Base-by-base conservation (phyloP, 35 echinoderm and acorn worm genomes). In the Lytechinus pictus region DNA sequence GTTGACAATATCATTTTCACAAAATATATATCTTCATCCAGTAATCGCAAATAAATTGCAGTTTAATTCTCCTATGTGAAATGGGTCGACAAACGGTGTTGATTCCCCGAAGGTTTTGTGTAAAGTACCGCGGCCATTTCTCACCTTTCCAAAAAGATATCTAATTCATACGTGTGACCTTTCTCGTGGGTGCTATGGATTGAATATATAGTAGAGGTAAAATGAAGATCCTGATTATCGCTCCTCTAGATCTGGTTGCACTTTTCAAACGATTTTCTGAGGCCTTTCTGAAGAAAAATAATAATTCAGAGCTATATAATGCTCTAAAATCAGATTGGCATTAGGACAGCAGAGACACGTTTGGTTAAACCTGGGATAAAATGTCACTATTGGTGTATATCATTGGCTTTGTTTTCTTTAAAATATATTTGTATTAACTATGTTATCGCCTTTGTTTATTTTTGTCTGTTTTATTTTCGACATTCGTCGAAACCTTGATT, bases 91-190 rank as follows among this genome's bases (percentile, higher is more conserved):
- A 79, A 79, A 24, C 66, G 66, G 66, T n/a, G 66, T 79, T 24
- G 6, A 79, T 79, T 79, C 66, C 66, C 66, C 66, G 66, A 79
- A 79, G 66, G 66, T 79, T 71, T 71, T 79, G 66, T 19, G 66
- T 79, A 24, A 79, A 79, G 66, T 79, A 79, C 66, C 16, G 66
- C 66, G 66, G 6, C n/a, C 66, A 79, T 79, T 79, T 79, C 66
- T 79, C 66, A 79, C 66, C 66, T 79, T 79, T 79, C 66, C 19
- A 14, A 79, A 44, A n/a, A 79, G 66, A 79, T 79, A 79, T 79
- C 66, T 79, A 79, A 79, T 79, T 79, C 66, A 79, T 79, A 79
- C 66, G 7, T 79, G 66, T 79, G 66, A 79, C 66, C 66, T 79
- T 79, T 79, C 19, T 71, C 9, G 5, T 24, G 19, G 61, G 61